These are phyloP conservation scores for Diorhabda sublineata DNA, from an alignment of 1,140 invertebrate genomes.

Conservation along the genomic window DNA sequence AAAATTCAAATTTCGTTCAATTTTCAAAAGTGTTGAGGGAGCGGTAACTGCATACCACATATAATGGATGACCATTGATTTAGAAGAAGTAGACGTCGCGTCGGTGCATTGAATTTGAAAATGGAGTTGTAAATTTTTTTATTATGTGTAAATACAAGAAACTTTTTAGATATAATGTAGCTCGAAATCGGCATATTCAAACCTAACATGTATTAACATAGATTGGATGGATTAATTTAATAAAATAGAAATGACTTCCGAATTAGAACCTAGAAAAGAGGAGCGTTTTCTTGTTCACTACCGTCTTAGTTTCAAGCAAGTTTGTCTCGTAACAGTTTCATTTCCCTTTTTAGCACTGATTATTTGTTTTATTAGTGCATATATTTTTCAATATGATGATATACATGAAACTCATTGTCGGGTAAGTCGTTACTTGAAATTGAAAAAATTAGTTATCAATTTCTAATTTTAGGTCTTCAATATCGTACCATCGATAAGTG, in stretches of 20 bases:
- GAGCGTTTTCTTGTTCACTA: conserved; percentile 39
- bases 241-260: not conserved
- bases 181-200: too few species aligned
- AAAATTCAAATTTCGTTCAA: too few species aligned
- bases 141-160: too few species aligned
- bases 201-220: too few species aligned
- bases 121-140: too few species aligned
- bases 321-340: conserved; percentile 75
- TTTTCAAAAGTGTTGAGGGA: too few species aligned
- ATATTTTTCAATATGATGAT: conserved; percentile 84
- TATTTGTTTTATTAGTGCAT: conserved; percentile 80
- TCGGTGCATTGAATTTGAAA: too few species aligned
- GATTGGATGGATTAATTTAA: too few species aligned
- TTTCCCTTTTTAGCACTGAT: conserved; percentile 76
- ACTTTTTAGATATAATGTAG: too few species aligned
- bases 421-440: conserved; percentile 55
- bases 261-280: conserved; percentile 8
- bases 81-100: too few species aligned
- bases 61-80: too few species aligned
- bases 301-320: conserved; percentile 54
- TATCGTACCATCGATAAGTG: conserved; percentile 87
- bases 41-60: too few species aligned
- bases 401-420: conserved; percentile 89
- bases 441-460: conserved; percentile 12
- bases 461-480: conserved; percentile 74